Percentiles rank a stretch among this genome's conserved stretches.
Conservation (phyloP, 1,140 invertebrate genomes). For the Eueides isabella region DNA sequence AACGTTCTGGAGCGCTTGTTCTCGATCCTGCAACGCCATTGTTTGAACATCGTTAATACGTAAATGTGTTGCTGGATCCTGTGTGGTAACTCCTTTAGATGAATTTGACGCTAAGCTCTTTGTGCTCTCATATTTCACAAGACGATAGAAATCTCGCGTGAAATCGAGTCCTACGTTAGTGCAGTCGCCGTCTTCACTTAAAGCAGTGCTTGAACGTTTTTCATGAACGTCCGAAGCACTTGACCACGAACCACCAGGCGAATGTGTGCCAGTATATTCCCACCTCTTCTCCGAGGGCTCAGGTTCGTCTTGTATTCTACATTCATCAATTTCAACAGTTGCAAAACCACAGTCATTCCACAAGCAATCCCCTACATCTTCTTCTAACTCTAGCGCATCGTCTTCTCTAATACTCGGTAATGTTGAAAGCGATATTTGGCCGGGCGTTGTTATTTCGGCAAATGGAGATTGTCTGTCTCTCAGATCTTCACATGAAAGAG, state of each 20-base stretch:
- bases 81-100: slow-evolving; percentile 83
- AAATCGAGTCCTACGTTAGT: slow-evolving; percentile 89
- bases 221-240: slow-evolving; percentile 83
- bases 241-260: slow-evolving; percentile 86
- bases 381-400: slow-evolving; percentile 87
- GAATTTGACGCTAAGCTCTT: slow-evolving; percentile 90
- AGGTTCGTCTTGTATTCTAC: slow-evolving; percentile 68
- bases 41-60: slow-evolving; percentile 76
- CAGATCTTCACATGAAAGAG: slow-evolving; percentile 86
- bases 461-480: slow-evolving; percentile 80
- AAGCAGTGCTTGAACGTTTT: slow-evolving; percentile 86
- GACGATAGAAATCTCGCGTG: slow-evolving; percentile 88
- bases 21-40: slow-evolving; percentile 82
- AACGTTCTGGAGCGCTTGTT: slow-evolving; percentile 88
- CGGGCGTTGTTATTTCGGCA: slow-evolving; percentile 79
- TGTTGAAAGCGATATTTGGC: slow-evolving; percentile 84
- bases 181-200: slow-evolving; percentile 86
- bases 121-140: slow-evolving; percentile 91
- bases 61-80: slow-evolving; percentile 69
- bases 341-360: slow-evolving; percentile 85
- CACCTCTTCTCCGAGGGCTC: slow-evolving; percentile 78
- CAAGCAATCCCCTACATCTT: slow-evolving; percentile 88
- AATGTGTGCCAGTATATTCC: slow-evolving; percentile 80
- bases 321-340: slow-evolving; percentile 75
- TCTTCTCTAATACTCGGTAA: slow-evolving; percentile 88